Evolutionary conservation across 2,113 vertebrate species (phyloP), one percentile per base, ranked within the genome.

Genomic region (Nyctereutes procyonoides): DNA sequence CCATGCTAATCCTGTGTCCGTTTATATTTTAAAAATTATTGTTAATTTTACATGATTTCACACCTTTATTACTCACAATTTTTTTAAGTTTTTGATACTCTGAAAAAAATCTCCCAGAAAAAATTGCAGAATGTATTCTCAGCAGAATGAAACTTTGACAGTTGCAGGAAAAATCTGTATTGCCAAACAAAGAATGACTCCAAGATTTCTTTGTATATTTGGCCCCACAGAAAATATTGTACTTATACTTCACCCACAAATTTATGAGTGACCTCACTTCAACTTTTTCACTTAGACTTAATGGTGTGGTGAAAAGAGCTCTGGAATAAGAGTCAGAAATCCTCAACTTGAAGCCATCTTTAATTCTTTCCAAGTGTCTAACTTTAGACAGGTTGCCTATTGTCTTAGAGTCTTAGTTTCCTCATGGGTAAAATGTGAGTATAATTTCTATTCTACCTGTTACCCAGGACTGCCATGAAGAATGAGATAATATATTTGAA

Each of bases 401-500:
- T 96, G 80, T 90, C 62, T 83, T 80, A 35, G n/a, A 38, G 26
- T n/a, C 16, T 87, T n/a, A 28, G 51, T 73, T 96, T 86, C n/a
- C 19, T 89, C 28, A 1, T 69, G 55, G 16, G 48, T 58, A 84
- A 92, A 93, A 74, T 30, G 24, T 51, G 24, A 60, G 5, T 93
- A 77, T 56, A 88, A 84, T 55, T 94, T 88, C 14, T 77, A 65
- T 80, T 76, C 20, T 88, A 74, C 6, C 20, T 63, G 65, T 84
- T 51, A 88, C 16, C 35, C 1, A 16, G 22, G 26, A 20, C 62
- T 84, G 22, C 63, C 87, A 13, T 96, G 65, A 93, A 92, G 38
- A 97, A 74, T 74, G 3, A 90, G 22, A 65, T 62, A 79, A 73
- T 94, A 56, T 43, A 74, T 80, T 83, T 93, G 48, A 93, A 90